Conservation (phyloP, 2,113 vertebrate genomes). For the Caranx ignobilis region DNA sequence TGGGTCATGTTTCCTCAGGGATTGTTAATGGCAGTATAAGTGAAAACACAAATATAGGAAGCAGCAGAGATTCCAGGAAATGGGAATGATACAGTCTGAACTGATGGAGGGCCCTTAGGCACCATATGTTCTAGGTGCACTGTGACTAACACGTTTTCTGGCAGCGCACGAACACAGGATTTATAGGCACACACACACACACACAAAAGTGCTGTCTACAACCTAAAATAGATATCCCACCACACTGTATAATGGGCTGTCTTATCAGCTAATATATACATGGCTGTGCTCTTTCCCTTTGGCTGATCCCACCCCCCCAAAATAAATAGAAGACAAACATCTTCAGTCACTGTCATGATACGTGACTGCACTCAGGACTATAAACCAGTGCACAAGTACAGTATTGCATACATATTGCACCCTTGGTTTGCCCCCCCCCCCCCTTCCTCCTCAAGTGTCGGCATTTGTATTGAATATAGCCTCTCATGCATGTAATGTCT, state of each 20-base stretch:
- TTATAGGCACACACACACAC: constrained; percentile 20
- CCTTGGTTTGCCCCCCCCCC: constrained; percentile 38
- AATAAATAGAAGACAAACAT: constrained; percentile 54
- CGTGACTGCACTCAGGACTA: neutral
- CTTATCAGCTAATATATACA: constrained; percentile 31
- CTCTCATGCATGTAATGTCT: constrained; percentile 46
- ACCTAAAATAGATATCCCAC: neutral
- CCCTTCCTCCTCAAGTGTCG: constrained; percentile 5
- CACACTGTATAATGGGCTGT: neutral
- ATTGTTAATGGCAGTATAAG: constrained; percentile 75
- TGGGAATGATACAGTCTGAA: constrained; percentile 69
- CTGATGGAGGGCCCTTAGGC: constrained; percentile 56
- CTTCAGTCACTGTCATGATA: constrained; percentile 55
- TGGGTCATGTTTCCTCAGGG: constrained; percentile 73
- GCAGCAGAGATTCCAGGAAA: constrained; percentile 80
- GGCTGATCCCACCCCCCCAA: constrained; percentile 35
- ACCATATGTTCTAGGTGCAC: constrained; percentile 64
- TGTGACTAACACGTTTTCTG: constrained; percentile 59
- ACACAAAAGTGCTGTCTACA: neutral
- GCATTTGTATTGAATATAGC: constrained; percentile 69
- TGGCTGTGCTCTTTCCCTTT: constrained; percentile 19
- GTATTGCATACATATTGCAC: constrained; percentile 24
- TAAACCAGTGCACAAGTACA: constrained; percentile 7
- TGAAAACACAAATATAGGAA: constrained; percentile 78
- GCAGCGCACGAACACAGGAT: constrained; percentile 34